Conservation (phyloP, 2,888 invertebrate genomes). For the Callosobruchus maculatus region DNA sequence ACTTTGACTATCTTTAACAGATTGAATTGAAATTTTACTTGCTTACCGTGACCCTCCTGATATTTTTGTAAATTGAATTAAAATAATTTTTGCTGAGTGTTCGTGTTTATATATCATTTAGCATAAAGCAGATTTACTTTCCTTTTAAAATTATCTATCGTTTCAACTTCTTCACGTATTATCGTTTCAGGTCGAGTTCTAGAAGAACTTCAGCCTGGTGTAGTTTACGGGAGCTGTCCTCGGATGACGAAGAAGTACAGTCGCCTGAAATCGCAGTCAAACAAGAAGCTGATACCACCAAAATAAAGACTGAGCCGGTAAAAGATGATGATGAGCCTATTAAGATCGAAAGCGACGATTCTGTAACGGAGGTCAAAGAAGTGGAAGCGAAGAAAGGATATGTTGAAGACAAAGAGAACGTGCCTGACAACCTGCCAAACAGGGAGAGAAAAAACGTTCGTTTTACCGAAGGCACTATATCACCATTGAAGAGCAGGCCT, state of each 20-base stretch:
- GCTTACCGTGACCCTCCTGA: too few relatives aligned
- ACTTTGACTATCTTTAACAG: too few relatives aligned
- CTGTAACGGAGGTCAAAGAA: not conserved
- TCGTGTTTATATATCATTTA: too few relatives aligned
- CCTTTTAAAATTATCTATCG: too few relatives aligned
- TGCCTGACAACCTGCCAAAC: not conserved
- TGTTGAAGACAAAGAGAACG: slow-evolving; percentile 2
- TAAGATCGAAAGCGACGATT: not conserved
- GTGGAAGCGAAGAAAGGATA: not conserved
- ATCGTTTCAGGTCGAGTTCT: not conserved
- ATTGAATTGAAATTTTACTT: too few relatives aligned
- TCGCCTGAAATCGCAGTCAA: not conserved
- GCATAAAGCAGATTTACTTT: too few relatives aligned
- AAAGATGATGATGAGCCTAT: slow-evolving; percentile 3
- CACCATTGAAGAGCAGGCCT: not conserved
- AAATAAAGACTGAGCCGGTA: not conserved
- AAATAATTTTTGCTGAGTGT: too few relatives aligned
- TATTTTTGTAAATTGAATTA: too few relatives aligned
- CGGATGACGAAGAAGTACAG: not conserved
- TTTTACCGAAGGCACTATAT: not conserved
- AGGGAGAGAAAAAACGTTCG: not conserved
- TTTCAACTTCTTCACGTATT: not conserved
- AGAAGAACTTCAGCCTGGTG: not conserved
- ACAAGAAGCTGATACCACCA: not conserved
- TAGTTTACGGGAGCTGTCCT: not conserved